phyloP scores from a whole-genome alignment of 2,888 invertebrate species.

The Eristalinus aeneus region DNA sequence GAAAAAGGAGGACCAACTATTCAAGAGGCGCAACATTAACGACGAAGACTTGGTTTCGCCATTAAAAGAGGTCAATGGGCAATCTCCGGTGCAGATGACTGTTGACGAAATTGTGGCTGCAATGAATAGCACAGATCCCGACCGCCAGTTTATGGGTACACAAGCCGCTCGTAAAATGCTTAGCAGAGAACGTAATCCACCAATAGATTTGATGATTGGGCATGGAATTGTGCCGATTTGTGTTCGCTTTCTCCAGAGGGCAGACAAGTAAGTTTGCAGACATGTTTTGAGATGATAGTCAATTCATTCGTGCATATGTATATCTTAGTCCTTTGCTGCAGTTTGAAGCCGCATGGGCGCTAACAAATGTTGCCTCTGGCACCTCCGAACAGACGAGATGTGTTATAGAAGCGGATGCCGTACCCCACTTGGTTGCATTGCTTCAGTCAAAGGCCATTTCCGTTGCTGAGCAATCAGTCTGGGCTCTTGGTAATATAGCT shows the following conservation, averaged over 20 bases:
- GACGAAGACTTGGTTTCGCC: slow-evolving; percentile 82
- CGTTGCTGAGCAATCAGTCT: slow-evolving; percentile 95
- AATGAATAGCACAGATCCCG: slow-evolving; percentile 85
- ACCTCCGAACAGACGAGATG: slow-evolving; percentile 93
- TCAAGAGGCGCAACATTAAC: slow-evolving; percentile 92
- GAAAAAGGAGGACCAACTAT: slow-evolving; percentile 95
- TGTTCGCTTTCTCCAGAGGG: slow-evolving; percentile 87
- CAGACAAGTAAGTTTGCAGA: slow-evolving; percentile 85
- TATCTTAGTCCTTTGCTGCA: slow-evolving; percentile 87
- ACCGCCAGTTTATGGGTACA: slow-evolving; percentile 86
- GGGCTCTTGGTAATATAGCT: slow-evolving; percentile 99
- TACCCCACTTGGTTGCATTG: slow-evolving; percentile 89
- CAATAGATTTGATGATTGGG: slow-evolving; percentile 91
- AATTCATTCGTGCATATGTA: slow-evolving; percentile 73
- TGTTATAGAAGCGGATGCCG: slow-evolving; percentile 92
- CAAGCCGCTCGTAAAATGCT: slow-evolving; percentile 93
- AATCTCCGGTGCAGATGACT: slow-evolving; percentile 81
- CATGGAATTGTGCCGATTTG: slow-evolving; percentile 92
- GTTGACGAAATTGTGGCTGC: slow-evolving; percentile 88
- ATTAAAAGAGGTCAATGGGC: slow-evolving; percentile 81
- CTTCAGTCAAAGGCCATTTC: slow-evolving; percentile 85
- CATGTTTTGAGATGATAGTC: not conserved
- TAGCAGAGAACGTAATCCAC: slow-evolving; percentile 94
- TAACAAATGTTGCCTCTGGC: slow-evolving; percentile 98
- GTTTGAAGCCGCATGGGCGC: slow-evolving; percentile 98